Percentiles rank a stretch among this genome's conserved stretches.
Evolutionary conservation across 2,113 vertebrate genomes (phyloP).

Genomic region (Neolamprologus longior): DNA sequence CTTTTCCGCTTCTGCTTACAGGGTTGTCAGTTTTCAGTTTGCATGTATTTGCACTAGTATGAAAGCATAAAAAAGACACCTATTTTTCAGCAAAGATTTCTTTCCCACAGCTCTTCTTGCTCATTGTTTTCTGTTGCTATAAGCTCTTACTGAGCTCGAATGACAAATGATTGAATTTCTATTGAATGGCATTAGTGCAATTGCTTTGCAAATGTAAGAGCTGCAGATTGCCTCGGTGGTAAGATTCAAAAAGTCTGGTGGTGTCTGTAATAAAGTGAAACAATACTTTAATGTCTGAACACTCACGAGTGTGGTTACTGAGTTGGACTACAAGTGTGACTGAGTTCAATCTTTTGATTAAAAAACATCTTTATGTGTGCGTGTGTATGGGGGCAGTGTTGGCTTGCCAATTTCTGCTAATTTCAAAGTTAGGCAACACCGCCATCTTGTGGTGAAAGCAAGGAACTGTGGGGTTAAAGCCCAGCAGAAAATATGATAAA

Average conservation of each 20-base stretch:
- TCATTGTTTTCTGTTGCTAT: background rate
- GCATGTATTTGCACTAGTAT: constrained; percentile 71
- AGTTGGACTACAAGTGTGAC: background rate
- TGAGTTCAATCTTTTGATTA: background rate
- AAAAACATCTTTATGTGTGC: background rate
- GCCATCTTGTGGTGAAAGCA: constrained; percentile 37
- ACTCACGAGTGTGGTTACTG: background rate
- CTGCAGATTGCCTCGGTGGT: background rate
- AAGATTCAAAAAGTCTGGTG: background rate
- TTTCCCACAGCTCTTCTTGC: background rate
- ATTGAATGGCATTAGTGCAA: background rate
- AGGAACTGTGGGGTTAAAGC: background rate
- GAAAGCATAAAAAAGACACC: constrained; percentile 31
- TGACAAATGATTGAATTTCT: background rate
- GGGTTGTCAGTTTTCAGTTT: constrained; percentile 40
- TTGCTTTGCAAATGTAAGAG: background rate
- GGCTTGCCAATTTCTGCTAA: background rate
- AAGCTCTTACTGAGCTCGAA: background rate
- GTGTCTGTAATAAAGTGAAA: background rate
- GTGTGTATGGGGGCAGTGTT: background rate
- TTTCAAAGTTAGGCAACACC: background rate
- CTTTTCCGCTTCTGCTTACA: constrained; percentile 8
- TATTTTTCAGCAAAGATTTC: constrained; percentile 46
- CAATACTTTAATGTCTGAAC: background rate
- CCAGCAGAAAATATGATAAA: background rate